These are phyloP conservation scores for Mobula birostris DNA, from an alignment of 2,113 vertebrate species.

Conservation along the genomic window DNA sequence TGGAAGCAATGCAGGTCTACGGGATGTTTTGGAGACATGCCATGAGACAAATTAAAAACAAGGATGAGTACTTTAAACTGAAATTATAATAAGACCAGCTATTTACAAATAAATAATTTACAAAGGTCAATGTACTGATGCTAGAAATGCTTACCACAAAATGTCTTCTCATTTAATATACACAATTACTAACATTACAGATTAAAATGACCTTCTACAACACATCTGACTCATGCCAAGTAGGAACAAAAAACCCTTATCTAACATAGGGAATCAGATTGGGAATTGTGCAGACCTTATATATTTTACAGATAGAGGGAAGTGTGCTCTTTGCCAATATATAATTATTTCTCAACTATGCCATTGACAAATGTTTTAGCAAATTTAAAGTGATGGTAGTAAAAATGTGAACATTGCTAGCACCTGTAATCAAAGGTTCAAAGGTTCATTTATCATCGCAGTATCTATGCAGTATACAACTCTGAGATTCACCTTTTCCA, in stretches of 20 bases:
- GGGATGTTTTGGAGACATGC: not conserved
- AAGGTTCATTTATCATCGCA: too few species aligned
- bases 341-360: not conserved
- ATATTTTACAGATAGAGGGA: not conserved
- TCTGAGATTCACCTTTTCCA: too few species aligned
- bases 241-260: not conserved
- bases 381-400: not conserved
- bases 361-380: not conserved
- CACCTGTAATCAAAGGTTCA: not conserved
- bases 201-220: not conserved
- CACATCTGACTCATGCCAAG: not conserved
- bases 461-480: too few species aligned
- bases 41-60: not conserved
- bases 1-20: not conserved
- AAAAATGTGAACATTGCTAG: not conserved
- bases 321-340: too few species aligned
- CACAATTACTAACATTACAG: not conserved
- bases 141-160: not conserved
- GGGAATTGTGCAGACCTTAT: not conserved
- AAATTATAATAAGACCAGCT: not conserved
- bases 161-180: not conserved
- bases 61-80: not conserved
- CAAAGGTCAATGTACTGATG: not conserved
- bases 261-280: not conserved
- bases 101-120: not conserved